Evolutionary conservation across 2,888 invertebrate genomes (phyloP).

Genomic region (Furcula furcula): DNA sequence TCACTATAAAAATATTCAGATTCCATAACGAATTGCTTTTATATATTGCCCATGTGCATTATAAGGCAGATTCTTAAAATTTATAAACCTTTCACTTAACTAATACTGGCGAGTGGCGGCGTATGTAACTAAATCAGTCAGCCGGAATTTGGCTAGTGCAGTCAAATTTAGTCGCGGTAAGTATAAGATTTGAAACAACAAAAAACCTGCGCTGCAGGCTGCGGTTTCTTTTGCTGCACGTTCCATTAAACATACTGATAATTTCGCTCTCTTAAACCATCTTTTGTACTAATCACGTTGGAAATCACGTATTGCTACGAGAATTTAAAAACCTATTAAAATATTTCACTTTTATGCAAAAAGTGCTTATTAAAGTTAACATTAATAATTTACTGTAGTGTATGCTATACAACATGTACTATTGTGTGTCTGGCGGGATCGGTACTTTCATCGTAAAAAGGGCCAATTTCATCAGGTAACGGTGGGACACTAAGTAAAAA

Average conservation of each 20-base stretch:
- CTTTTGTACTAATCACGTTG: slow-evolving; percentile 26
- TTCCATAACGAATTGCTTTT: slow-evolving; percentile 29
- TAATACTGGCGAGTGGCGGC: slow-evolving; percentile 23
- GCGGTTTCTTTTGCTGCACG: not conserved
- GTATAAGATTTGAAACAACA: not conserved
- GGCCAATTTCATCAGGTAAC: slow-evolving; percentile 47
- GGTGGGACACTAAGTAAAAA: slow-evolving; percentile 69
- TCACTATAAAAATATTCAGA: slow-evolving; percentile 27
- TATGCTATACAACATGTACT: slow-evolving; percentile 52
- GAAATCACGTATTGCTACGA: slow-evolving; percentile 9
- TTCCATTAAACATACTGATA: not conserved
- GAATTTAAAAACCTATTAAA: slow-evolving; percentile 28
- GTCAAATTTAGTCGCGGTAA: slow-evolving; percentile 4
- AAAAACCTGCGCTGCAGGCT: not conserved
- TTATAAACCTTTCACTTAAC: slow-evolving; percentile 18
- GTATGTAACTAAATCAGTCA: slow-evolving; percentile 21
- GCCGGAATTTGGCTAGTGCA: slow-evolving; percentile 3
- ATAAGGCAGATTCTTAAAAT: slow-evolving; percentile 21
- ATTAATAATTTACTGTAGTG: slow-evolving; percentile 7
- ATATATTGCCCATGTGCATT: slow-evolving; percentile 11
- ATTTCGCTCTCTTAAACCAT: slow-evolving; percentile 9
- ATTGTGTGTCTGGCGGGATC: slow-evolving; percentile 36
- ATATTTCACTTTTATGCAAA: slow-evolving; percentile 24
- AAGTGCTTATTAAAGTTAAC: slow-evolving; percentile 18
- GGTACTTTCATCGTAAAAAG: slow-evolving; percentile 48